phyloP scores from a whole-genome alignment of 2,113 vertebrate species.

The Chinchilla lanigera region DNA sequence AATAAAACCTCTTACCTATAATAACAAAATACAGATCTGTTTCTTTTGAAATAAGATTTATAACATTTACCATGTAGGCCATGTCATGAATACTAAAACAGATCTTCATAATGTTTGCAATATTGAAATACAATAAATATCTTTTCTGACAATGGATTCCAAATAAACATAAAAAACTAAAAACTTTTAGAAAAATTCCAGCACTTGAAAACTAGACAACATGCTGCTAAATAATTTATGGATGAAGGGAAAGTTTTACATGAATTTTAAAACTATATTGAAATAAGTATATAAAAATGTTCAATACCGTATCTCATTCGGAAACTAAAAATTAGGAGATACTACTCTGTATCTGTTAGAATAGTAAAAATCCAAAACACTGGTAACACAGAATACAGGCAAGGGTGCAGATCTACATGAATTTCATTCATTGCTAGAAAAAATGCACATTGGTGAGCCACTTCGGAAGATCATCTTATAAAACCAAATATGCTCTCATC shows the following conservation, averaged over 20 bases:
- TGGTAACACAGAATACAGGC: neutral
- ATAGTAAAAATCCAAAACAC: neutral
- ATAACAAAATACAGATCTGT: neutral
- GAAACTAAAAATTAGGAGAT: neutral
- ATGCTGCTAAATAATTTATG: neutral
- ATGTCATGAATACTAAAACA: neutral
- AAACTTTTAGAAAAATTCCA: neutral
- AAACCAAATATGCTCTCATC: neutral
- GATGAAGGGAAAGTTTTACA: neutral
- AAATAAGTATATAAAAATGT: neutral
- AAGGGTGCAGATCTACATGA: neutral
- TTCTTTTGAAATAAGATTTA: neutral
- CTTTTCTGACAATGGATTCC: neutral
- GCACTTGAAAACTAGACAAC: neutral
- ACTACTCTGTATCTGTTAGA: neutral
- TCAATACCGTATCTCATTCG: neutral
- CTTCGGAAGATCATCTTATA: neutral
- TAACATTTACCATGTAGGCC: neutral
- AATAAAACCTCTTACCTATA: neutral
- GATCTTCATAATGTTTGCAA: neutral
- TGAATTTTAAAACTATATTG: conserved; percentile 2
- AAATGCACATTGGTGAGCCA: neutral
- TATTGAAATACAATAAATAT: neutral
- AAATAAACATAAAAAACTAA: neutral
- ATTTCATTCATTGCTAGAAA: neutral